Evolutionary conservation across 2,113 vertebrate genomes (phyloP), one percentile per base, ranked within the genome.

Genomic region (Columba janthina): DNA sequence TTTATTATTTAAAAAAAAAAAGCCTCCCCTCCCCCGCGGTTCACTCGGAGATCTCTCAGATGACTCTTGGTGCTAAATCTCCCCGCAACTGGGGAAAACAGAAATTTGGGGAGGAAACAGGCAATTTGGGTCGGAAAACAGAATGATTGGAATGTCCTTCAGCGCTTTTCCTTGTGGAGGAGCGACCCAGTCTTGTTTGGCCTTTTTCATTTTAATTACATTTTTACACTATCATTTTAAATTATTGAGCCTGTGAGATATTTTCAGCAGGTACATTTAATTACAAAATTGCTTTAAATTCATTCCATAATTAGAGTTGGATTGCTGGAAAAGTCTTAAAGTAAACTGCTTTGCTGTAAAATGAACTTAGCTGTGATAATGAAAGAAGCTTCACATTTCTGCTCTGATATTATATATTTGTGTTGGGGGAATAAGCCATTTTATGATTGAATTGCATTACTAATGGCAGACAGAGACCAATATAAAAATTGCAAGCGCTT

Each of bases 181-280:
- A 89, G 12, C 11, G 56, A 84, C 90, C 77, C 84, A n/a, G 72
- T 61, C 78, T 81, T 38, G 46, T 60, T 87, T 70, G 71, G 72
- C 81, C 79, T 85, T 79, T 92, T 89, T 62, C 34, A 64, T 87
- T 93, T 86, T 86, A 92, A 94, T 97, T 95, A 96, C 93, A 88
- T 97, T 90, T 96, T 91, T 40, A 75, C 40, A 10, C 70, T 76
- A 34, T 57, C 86, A 7, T 88, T 90, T 85, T 62, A 72, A 94
- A 94, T 95, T 87, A 77, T 79, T 85, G 85, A 95, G 57, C 84
- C 73, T 67, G 89, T 66, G 78, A 94, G 92, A 77, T 91, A 91
- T 95, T 96, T 96, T 96, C 86, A 85, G 95, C 83, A 95, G 94
- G 91, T 96, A 90, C 62, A 60, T 96, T 96, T 97, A 97, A 96